These are phyloP conservation scores for Caenorhabditis remanei DNA, from an alignment of 1,140 invertebrate species.

Conservation along the genomic window DNA sequence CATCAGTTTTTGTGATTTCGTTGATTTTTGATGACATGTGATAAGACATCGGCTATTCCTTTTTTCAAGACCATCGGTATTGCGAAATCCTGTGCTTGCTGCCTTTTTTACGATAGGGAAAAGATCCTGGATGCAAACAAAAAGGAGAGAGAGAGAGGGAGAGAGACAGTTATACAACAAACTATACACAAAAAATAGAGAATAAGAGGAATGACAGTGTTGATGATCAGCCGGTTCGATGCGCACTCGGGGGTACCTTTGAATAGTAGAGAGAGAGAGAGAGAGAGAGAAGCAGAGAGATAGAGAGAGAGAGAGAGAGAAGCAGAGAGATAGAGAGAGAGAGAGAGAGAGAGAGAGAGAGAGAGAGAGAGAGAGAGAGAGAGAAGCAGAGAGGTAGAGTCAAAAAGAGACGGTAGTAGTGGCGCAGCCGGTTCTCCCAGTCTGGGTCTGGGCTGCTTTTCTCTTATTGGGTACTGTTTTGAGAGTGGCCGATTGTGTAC, in stretches of 20 bases:
- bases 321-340: constrained; percentile 12
- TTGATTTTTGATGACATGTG: constrained; percentile 40
- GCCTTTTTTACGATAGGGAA: not conserved
- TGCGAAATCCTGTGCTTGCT: constrained; percentile 33
- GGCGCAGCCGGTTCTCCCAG: not conserved
- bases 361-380: constrained; percentile 5
- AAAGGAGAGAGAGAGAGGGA: not conserved
- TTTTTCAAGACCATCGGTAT: constrained; percentile 16
- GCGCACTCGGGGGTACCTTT: constrained; percentile 36
- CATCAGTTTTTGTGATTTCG: constrained; percentile 35
- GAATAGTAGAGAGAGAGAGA: constrained; percentile 2
- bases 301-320: constrained; percentile 57
- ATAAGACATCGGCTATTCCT: not conserved
- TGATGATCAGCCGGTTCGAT: constrained; percentile 18
- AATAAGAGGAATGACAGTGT: constrained; percentile 38
- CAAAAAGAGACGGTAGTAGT: constrained; percentile 40
- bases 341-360: not conserved
- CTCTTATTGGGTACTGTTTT: constrained; percentile 14
- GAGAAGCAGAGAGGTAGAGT: not conserved
- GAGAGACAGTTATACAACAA: constrained; percentile 29
- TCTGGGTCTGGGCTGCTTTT: not conserved
- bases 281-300: constrained; percentile 35
- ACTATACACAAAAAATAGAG: constrained; percentile 34
- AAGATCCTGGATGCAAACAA: constrained; percentile 57
- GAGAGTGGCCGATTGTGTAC: not conserved